phyloP scores from a whole-genome alignment of 2,797 vertebrate genomes.

The Apogon hyalosoma region DNA sequence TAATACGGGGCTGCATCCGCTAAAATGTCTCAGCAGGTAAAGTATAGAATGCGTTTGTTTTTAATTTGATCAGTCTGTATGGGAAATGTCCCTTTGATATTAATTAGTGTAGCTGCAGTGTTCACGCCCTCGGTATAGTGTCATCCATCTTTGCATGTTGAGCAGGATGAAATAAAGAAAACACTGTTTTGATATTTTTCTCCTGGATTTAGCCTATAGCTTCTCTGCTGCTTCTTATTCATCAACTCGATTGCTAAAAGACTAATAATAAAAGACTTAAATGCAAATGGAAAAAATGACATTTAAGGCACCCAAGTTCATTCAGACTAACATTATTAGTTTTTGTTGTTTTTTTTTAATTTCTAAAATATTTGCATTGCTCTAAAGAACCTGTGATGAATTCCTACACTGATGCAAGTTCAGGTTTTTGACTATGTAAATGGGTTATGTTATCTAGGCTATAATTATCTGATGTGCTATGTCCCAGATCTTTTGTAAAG shows the following conservation, averaged over 20 bases:
- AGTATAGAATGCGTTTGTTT: background rate
- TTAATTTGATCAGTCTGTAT: background rate
- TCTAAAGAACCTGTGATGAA: background rate
- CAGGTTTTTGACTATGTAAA: background rate
- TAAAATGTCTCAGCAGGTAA: constrained; percentile 82
- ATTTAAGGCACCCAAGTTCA: accelerated
- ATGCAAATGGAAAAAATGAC: background rate
- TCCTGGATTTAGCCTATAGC: background rate
- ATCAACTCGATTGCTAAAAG: background rate
- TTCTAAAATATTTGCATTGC: background rate
- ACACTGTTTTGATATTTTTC: background rate
- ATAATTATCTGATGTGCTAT: constrained; percentile 49
- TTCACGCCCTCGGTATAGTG: constrained; percentile 1
- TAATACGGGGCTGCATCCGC: background rate
- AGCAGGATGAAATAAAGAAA: background rate
- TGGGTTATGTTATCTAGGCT: background rate
- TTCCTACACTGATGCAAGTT: background rate
- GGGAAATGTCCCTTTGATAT: background rate
- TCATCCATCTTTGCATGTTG: constrained; percentile 56
- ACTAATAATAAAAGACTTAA: background rate
- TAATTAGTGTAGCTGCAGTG: background rate
- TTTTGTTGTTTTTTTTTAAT: background rate
- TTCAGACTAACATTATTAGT: background rate
- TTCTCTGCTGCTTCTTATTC: constrained; percentile 9
- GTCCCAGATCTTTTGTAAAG: constrained; percentile 63